Evolutionary conservation across 2,888 invertebrate species (phyloP).

Genomic region (Augochlorella aurata): DNA sequence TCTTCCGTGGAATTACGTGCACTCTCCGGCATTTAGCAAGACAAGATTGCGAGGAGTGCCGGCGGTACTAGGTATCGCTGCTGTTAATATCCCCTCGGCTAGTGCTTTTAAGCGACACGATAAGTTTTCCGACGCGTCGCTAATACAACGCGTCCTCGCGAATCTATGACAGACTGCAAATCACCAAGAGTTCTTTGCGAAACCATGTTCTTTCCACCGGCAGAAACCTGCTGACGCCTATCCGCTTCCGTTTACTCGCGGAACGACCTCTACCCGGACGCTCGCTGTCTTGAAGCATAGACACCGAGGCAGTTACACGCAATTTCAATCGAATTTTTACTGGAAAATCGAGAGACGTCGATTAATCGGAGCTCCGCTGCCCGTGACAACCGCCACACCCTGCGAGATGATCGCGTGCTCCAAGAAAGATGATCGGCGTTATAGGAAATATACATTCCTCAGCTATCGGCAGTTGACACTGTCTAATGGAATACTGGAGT

Average conservation of each 20-base stretch:
- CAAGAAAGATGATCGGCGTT: slow-evolving; percentile 33
- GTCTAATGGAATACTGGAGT: slow-evolving; percentile 50
- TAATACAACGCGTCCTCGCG: slow-evolving; percentile 25
- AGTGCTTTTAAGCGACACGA: slow-evolving; percentile 64
- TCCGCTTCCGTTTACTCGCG: not conserved
- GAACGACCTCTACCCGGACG: not conserved
- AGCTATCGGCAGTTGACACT: slow-evolving; percentile 24
- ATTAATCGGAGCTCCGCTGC: slow-evolving; percentile 40
- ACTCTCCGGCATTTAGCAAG: slow-evolving; percentile 59
- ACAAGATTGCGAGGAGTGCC: slow-evolving; percentile 52
- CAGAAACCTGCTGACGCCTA: not conserved
- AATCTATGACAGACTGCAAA: slow-evolving; percentile 50
- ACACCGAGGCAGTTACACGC: slow-evolving; percentile 18
- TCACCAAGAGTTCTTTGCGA: slow-evolving; percentile 3
- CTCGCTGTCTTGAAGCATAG: not conserved
- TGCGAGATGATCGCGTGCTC: slow-evolving; percentile 8
- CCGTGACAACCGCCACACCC: not conserved
- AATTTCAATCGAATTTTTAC: slow-evolving; percentile 43
- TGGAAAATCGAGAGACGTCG: slow-evolving; percentile 17
- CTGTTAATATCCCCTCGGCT: slow-evolving; percentile 47
- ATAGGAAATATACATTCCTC: slow-evolving; percentile 20
- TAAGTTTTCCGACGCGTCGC: slow-evolving; percentile 54
- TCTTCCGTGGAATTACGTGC: slow-evolving; percentile 64
- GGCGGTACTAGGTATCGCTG: slow-evolving; percentile 36
- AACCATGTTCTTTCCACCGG: not conserved